phyloP scores from a whole-genome alignment of 2,113 vertebrate genomes.

The Apodemus sylvaticus region DNA sequence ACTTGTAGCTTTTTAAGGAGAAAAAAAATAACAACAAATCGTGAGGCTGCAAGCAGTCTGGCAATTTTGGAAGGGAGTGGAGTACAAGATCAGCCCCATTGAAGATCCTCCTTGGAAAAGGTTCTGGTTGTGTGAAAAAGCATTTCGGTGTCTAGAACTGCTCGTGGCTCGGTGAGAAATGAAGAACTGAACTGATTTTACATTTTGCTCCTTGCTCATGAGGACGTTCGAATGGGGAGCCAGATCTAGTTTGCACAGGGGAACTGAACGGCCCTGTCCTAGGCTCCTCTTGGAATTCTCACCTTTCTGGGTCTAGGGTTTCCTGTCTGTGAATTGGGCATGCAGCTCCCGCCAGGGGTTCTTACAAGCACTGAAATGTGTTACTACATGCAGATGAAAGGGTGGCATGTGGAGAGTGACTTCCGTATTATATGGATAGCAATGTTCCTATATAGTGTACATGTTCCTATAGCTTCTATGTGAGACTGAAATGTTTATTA shows the following conservation, averaged over 20 bases:
- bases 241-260: not conserved
- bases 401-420: not conserved
- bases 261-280: not conserved
- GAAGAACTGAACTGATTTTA: not conserved
- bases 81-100: not conserved
- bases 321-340: not conserved
- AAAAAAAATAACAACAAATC: not conserved
- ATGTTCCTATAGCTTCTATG: no score
- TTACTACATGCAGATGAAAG: not conserved
- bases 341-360: not conserved
- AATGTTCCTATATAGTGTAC: no score
- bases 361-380: not conserved
- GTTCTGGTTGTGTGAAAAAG: not conserved
- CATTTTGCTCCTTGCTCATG: conserved; percentile 13
- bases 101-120: conserved; percentile 3
- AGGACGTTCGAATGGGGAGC: not conserved
- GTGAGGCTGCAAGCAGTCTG: not conserved
- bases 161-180: not conserved
- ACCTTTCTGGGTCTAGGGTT: not conserved
- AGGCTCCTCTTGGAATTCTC: not conserved
- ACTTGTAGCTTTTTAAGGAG: conserved; percentile 39
- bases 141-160: not conserved
- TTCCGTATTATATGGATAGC: not conserved
- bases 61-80: not conserved
- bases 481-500: not conserved